Conservation (phyloP, 2,113 vertebrate species). For the Phalacrocorax pelagicus region DNA sequence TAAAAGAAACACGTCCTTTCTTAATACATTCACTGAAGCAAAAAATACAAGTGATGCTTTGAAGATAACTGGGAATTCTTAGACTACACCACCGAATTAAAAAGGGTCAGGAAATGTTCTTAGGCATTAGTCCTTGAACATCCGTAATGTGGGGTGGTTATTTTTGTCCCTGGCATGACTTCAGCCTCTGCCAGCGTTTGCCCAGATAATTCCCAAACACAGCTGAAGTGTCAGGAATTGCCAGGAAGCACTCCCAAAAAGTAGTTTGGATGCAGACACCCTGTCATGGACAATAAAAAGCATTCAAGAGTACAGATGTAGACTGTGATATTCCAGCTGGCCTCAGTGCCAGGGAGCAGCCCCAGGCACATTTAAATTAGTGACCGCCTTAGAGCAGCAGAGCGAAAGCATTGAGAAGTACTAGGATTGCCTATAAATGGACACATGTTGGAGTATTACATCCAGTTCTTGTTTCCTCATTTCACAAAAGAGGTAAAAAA, state of each 20-base stretch:
- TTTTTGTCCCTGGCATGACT: neutral
- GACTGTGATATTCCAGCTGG: neutral
- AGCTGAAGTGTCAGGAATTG: neutral
- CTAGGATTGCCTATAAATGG: neutral
- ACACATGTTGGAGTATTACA: neutral
- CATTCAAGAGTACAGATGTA: neutral
- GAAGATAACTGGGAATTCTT: neutral
- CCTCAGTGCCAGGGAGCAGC: neutral
- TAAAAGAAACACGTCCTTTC: neutral
- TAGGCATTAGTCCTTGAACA: neutral
- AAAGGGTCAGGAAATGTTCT: neutral
- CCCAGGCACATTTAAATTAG: neutral
- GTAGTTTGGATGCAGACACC: neutral
- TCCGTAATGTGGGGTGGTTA: accelerated
- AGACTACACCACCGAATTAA: neutral
- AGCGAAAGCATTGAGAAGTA: neutral
- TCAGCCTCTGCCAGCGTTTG: neutral
- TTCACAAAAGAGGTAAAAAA: neutral
- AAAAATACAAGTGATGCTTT: neutral
- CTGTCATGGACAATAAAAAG: neutral
- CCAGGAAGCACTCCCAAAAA: neutral
- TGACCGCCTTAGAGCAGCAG: neutral
- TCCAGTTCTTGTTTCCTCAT: neutral
- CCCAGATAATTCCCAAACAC: neutral
- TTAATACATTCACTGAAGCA: neutral